A percentile compares a stretch with the other conserved stretches of the same genome.
Evolutionary conservation across 2,113 vertebrate species (phyloP).

Genomic region (Nanger granti): DNA sequence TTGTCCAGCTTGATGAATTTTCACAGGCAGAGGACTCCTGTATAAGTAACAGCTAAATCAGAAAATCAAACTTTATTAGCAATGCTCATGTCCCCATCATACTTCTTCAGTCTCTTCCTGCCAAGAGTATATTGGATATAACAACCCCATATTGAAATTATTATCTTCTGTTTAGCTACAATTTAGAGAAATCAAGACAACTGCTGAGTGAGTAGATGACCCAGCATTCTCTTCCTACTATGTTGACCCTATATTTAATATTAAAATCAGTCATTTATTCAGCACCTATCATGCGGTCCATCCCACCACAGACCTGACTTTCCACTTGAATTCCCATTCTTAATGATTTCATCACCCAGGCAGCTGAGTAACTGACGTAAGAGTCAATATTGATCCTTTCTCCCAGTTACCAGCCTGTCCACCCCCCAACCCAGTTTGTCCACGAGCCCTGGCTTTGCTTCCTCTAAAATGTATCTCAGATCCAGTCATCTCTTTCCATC

Average conservation of each 20-base stretch:
- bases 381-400: background rate
- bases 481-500: background rate
- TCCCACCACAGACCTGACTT: background rate
- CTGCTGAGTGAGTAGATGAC: background rate
- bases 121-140: background rate
- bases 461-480: background rate
- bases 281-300: background rate
- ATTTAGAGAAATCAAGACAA: background rate
- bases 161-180: background rate
- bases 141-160: background rate
- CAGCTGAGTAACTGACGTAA: background rate
- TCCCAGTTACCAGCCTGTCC: background rate
- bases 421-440: background rate
- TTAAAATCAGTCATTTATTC: background rate
- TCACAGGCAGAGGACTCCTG: background rate
- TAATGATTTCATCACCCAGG: background rate
- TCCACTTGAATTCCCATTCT: background rate
- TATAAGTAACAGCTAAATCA: background rate
- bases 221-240: background rate
- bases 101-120: background rate
- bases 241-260: background rate
- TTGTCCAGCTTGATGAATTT: background rate
- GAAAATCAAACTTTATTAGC: background rate
- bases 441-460: background rate
- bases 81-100: background rate